phyloP scores from a whole-genome alignment of 2,113 vertebrate species.

The Boulengeromyrus knoepffleri region DNA sequence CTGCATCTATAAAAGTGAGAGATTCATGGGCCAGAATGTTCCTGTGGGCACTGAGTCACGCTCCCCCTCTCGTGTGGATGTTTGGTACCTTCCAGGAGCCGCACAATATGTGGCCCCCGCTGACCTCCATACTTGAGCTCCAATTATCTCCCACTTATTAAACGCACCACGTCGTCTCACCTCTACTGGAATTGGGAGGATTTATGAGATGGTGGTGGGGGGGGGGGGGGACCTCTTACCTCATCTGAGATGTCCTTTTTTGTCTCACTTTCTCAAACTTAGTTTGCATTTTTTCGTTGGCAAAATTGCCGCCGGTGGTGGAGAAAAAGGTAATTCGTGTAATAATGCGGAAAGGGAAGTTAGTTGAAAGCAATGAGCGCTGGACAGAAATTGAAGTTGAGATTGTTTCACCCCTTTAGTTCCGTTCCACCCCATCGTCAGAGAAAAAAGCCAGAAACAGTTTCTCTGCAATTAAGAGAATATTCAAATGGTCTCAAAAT shows the following conservation, averaged over 20 bases:
- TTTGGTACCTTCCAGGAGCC: not conserved
- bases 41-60: not conserved
- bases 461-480: not conserved
- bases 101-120: not conserved
- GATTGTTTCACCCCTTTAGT: not conserved
- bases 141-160: not conserved
- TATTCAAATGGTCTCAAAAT: not conserved
- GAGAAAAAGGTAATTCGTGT: not conserved
- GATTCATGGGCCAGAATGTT: not conserved
- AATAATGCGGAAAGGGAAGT: not conserved
- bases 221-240: slow-evolving; percentile 35
- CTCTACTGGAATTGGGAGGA: slow-evolving; percentile 29
- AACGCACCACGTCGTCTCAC: slow-evolving; percentile 37
- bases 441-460: not conserved
- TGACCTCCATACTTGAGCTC: not conserved
- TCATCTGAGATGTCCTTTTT: slow-evolving; percentile 46
- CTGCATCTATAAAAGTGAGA: not conserved
- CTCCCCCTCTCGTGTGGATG: not conserved
- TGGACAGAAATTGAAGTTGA: not conserved
- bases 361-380: not conserved
- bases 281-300: slow-evolving; percentile 24
- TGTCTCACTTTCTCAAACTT: slow-evolving; percentile 38
- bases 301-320: not conserved
- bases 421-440: not conserved
- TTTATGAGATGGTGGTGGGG: not conserved